Percentiles rank a stretch among this genome's conserved stretches.
Evolutionary conservation across 30 jellyfish, hydroid and myxozoan genomes (phyloP).

Genomic region (Catostylus mosaicus): DNA sequence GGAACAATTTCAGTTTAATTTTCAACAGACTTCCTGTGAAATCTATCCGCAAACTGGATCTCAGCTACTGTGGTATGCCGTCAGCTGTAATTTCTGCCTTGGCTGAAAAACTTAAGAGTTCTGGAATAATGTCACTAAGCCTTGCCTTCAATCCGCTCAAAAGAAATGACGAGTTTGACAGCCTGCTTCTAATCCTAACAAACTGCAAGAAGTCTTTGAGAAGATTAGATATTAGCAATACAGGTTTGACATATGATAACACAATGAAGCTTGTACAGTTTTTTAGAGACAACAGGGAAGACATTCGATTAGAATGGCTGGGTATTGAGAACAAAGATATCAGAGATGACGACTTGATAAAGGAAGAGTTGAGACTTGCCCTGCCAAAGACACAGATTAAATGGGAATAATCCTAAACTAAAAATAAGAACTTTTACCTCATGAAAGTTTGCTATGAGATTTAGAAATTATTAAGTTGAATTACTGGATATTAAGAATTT

Average conservation of each 20-base stretch:
- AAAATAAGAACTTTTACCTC: no score
- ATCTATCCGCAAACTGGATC: slow-evolving; percentile 11
- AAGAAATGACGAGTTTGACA: background rate
- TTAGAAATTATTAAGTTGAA: no score
- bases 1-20: background rate
- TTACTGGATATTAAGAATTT: no score
- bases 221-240: slow-evolving; percentile 17
- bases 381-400: background rate
- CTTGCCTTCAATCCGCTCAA: slow-evolving; percentile 1
- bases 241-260: slow-evolving; percentile 17
- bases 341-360: background rate
- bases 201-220: slow-evolving; percentile 19
- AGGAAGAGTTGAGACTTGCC: background rate
- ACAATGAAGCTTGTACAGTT: background rate
- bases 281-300: background rate
- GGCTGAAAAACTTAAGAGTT: slow-evolving; percentile 14
- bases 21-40: slow-evolving; percentile 4
- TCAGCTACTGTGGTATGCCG: slow-evolving; percentile 13
- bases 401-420: no score
- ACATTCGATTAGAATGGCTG: background rate
- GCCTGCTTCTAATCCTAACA: background rate
- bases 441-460: no score
- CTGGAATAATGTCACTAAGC: slow-evolving; percentile 2
- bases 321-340: background rate
- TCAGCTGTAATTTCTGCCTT: background rate